phyloP scores from a whole-genome alignment of 2,888 invertebrate species.

The Euspilapteryx auroguttella region DNA sequence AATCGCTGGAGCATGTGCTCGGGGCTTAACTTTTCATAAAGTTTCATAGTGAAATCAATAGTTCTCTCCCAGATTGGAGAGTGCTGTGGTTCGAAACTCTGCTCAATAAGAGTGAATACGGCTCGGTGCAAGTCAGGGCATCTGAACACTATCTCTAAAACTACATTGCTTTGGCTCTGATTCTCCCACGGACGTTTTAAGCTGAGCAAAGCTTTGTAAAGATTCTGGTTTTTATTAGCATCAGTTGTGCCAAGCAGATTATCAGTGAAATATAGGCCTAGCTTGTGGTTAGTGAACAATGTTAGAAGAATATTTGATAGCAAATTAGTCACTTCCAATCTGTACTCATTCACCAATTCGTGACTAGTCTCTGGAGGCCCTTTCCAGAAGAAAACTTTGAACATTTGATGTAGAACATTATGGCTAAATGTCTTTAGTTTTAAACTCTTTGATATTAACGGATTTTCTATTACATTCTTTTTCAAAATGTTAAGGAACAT shows the following conservation, averaged over 20 bases:
- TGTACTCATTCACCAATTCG: constrained; percentile 26
- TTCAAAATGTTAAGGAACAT: constrained; percentile 69
- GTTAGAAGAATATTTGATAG: constrained; percentile 72
- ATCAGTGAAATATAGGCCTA: constrained; percentile 78
- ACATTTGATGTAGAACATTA: constrained; percentile 66
- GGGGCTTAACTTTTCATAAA: constrained; percentile 46
- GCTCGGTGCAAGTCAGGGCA: constrained; percentile 74
- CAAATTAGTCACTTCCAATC: constrained; percentile 50
- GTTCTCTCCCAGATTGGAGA: constrained; percentile 57
- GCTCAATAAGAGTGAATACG: constrained; percentile 60
- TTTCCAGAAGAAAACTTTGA: constrained; percentile 74
- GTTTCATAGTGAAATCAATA: constrained; percentile 36
- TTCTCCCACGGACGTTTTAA: constrained; percentile 72
- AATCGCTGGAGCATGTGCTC: constrained; percentile 47
- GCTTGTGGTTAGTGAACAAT: constrained; percentile 73
- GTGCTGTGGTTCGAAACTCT: constrained; percentile 63
- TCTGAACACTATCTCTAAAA: constrained; percentile 64
- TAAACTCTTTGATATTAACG: constrained; percentile 68
- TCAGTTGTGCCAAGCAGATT: constrained; percentile 64
- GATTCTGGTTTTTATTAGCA: constrained; percentile 60
- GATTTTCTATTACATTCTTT: constrained; percentile 68
- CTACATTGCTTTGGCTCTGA: constrained; percentile 63
- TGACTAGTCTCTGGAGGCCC: constrained; percentile 59
- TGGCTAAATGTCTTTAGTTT: constrained; percentile 74
- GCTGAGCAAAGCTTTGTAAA: constrained; percentile 65